A percentile compares a stretch with the other conserved stretches of the same genome.
phyloP scores from a whole-genome alignment of 2,113 vertebrate genomes.

The Orcinus orca region DNA sequence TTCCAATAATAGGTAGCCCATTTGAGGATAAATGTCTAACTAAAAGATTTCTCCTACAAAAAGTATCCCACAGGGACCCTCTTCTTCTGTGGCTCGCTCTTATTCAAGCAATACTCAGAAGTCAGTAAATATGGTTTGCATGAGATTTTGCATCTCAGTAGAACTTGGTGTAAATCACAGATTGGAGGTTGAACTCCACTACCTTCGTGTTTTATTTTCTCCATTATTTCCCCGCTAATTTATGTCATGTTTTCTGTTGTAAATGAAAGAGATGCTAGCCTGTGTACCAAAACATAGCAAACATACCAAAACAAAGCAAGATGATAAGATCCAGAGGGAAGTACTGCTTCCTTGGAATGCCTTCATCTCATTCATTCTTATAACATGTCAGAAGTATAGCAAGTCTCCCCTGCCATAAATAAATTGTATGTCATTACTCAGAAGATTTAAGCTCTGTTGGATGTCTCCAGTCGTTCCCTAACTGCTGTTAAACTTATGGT shows the following conservation, averaged over 20 bases:
- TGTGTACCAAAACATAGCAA: conserved; percentile 55
- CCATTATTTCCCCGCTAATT: conserved; percentile 51
- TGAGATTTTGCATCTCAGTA: conserved; percentile 48
- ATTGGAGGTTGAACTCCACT: conserved; percentile 37
- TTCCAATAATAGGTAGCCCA: not conserved
- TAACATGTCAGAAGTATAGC: conserved; percentile 63
- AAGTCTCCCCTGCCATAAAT: conserved; percentile 66
- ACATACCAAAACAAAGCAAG: not conserved
- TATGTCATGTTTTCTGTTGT: conserved; percentile 54
- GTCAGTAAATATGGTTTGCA: conserved; percentile 23
- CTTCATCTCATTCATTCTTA: conserved; percentile 72
- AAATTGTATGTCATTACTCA: conserved; percentile 70
- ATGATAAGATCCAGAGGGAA: conserved; percentile 73
- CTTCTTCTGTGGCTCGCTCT: conserved; percentile 34
- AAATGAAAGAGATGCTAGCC: conserved; percentile 53
- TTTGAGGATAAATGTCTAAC: conserved; percentile 44
- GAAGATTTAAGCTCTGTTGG: conserved; percentile 68
- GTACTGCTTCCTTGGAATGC: conserved; percentile 65
- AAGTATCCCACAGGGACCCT: not conserved
- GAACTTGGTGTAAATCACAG: conserved; percentile 51
- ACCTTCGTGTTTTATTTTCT: conserved; percentile 50
- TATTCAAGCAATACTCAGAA: conserved; percentile 37
- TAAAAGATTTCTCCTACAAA: conserved; percentile 42
- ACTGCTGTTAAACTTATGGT: conserved; percentile 59
- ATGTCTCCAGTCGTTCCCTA: conserved; percentile 54